Percentiles rank a stretch among this genome's conserved stretches.
Conservation (phyloP, 1,140 invertebrate species). For the Neodiprion lecontei region DNA sequence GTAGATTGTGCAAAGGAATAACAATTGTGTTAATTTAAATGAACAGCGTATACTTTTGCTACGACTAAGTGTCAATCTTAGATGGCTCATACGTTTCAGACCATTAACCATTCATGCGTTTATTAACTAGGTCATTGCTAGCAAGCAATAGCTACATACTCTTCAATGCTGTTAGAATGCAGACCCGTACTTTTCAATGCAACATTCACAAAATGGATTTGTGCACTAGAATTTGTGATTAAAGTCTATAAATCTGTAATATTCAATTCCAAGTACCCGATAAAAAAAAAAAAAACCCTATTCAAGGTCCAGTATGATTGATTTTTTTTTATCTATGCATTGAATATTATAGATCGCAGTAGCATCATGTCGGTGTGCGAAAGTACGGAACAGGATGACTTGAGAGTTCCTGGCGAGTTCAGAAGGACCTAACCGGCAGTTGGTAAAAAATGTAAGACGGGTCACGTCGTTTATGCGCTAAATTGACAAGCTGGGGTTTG, state of each 20-base stretch:
- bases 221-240: background rate
- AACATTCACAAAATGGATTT: background rate
- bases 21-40: too few relatives aligned
- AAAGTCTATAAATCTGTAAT: background rate
- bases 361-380: too few relatives aligned
- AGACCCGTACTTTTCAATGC: background rate
- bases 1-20: too few relatives aligned
- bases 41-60: too few relatives aligned
- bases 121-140: slow-evolving; percentile 54
- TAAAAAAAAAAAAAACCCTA: too few relatives aligned
- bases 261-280: background rate
- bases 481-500: too few relatives aligned
- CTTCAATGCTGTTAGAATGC: slow-evolving; percentile 16
- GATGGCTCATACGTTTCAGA: slow-evolving; percentile 36
- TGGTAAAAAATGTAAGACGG: too few relatives aligned
- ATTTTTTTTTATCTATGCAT: background rate
- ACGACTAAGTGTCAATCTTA: background rate
- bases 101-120: slow-evolving; percentile 45
- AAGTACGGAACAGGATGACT: too few relatives aligned
- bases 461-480: too few relatives aligned
- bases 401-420: too few relatives aligned
- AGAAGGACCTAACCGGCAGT: too few relatives aligned
- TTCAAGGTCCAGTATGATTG: background rate
- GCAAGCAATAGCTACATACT: slow-evolving; percentile 47
- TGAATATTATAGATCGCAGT: too few relatives aligned